phyloP scores from a whole-genome alignment of 35 echinoderm and acorn worm species.

The Strongylocentrotus purpuratus region DNA sequence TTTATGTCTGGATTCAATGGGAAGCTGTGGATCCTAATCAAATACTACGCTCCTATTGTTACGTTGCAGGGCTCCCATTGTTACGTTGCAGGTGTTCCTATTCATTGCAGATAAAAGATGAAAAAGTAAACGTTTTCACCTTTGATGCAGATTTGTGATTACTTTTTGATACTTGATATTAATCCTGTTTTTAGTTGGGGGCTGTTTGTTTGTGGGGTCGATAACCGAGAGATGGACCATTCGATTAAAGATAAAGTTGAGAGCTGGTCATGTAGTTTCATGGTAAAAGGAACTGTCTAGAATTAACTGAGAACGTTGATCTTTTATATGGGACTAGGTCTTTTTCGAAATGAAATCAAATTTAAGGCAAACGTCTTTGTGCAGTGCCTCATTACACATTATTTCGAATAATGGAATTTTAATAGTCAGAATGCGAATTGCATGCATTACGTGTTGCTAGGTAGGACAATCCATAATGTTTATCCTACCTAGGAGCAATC shows the following conservation, averaged over 20 bases:
- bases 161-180: not conserved
- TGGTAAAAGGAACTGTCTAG: too few relatives aligned
- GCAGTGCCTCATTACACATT: too few relatives aligned
- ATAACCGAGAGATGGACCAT: not conserved
- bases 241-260: not conserved
- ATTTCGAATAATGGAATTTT: too few relatives aligned
- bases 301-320: too few relatives aligned
- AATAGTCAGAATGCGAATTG: too few relatives aligned
- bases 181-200: not conserved
- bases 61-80: not conserved
- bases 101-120: not conserved
- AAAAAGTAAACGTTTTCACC: not conserved
- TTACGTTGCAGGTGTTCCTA: not conserved
- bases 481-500: too few relatives aligned
- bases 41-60: not conserved
- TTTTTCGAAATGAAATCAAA: too few relatives aligned
- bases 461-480: too few relatives aligned
- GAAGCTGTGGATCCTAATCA: not conserved
- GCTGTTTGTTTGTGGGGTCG: not conserved
- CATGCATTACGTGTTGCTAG: too few relatives aligned
- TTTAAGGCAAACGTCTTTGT: too few relatives aligned
- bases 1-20: not conserved
- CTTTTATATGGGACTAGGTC: too few relatives aligned
- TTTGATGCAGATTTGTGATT: not conserved
- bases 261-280: too few relatives aligned